Evolutionary conservation across 2,888 invertebrate genomes (phyloP).

Genomic region (Sisyra terminalis): DNA sequence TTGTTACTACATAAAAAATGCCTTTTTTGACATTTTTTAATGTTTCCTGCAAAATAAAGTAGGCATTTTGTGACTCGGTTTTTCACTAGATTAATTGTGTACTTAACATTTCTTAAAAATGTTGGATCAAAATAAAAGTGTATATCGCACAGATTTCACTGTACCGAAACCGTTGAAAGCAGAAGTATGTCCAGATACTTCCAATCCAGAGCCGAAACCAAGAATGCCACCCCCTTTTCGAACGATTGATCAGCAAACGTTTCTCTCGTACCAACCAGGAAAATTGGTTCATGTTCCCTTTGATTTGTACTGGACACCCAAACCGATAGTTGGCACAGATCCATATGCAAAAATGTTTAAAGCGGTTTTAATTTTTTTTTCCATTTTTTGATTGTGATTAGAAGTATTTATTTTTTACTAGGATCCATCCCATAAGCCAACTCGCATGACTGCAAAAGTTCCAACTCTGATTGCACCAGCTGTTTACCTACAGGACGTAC

Average conservation of each 20-base stretch:
- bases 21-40: too few species aligned
- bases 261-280: not conserved
- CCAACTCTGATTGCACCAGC: not conserved
- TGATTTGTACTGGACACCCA: not conserved
- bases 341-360: not conserved
- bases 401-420: not conserved
- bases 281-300: not conserved
- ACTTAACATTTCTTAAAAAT: not conserved
- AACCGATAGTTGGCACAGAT: not conserved
- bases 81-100: too few species aligned
- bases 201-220: not conserved
- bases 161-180: too few species aligned
- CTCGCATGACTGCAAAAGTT: not conserved
- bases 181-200: too few species aligned
- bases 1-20: too few species aligned
- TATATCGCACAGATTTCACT: not conserved
- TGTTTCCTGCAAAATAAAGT: too few species aligned
- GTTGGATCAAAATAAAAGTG: conserved; percentile 1
- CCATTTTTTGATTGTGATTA: not conserved
- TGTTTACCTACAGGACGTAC: not conserved
- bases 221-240: not conserved
- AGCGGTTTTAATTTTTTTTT: not conserved
- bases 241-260: not conserved
- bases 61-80: too few species aligned
- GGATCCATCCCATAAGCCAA: not conserved